Evolutionary conservation across 2,888 invertebrate species (phyloP), one percentile per base, ranked within the genome.

Genomic region (Andrena praecox): DNA sequence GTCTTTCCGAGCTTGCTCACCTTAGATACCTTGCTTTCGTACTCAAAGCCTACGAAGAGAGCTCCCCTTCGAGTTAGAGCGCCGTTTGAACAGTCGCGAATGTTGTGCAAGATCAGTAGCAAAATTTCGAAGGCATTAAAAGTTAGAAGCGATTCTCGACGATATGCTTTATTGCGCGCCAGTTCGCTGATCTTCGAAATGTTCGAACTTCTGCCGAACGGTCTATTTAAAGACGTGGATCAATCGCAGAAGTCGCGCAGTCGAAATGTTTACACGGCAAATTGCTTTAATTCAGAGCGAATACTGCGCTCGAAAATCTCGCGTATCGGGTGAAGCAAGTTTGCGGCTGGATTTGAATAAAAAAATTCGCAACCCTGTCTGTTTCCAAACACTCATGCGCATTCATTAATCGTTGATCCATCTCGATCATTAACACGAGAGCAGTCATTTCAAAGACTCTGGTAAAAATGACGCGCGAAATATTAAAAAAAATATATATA

Each of bases 191-290:
- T 70, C 48, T 64, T 80, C 33, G 52, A 78, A 81, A 73, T 56
- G 60, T 54, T 78, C 71, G 68, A 84, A 82, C 70, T 80, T 81
- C 80, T 72, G 42, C 71, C 80, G 74, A 86, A 85, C 66, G 73
- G 77, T 86, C 87, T 86, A 87, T 87, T 87, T 86, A 85, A 86
- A 87, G 86, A 67, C 20, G 69, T 59, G 67, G 80, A 85, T 87
- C 87, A 77, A 77, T 81, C 62, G 48, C 59, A 59, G n/a, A 27
- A 24, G 24, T 56, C 56, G 59, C 29, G 16, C 24, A 6, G 52
- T 67, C 33, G 27, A 29, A 62, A 67, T 29, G 54, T 59, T 24
- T 31, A 50, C 29, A 66, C 24, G 16, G 48, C 10, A 29, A 20
- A 68, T 68, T 31, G 7, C 27, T 35, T 60, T 10, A 8, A 16